Evolutionary conservation across 2,888 invertebrate species (phyloP), one percentile per base, ranked within the genome.

Genomic region (Cepaea hortensis): DNA sequence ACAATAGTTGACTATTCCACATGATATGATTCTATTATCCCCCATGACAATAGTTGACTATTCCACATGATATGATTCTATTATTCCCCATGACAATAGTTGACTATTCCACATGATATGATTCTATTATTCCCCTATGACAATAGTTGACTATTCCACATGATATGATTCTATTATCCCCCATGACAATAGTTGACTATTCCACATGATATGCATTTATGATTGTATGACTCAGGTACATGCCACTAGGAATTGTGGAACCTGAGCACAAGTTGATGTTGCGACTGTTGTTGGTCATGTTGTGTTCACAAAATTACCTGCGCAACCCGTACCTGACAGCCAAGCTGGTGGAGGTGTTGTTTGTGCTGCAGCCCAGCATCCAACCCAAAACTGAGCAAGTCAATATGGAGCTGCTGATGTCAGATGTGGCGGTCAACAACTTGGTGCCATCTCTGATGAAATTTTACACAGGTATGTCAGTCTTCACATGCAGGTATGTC

Each of bases 251-350:
- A 1, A 75, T 90, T 68, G 88, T 87, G 11, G 89, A 89, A 70
- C 82, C 87, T 0, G 89, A 88, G 79, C 88, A 85, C 83, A 86
- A 84, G 50, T 50, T 91, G 20, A 96, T 99, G 89, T 96, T 98
- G 89, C 97, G 97, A 62, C 97, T 98, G 97, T 95, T 99, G 62
- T 95, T 99, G 76, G 96, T 97, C 88, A 97, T 98, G 91, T 96
- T 98, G 87, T 98, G 98, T 95, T 98, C 98, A 95, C 97, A 97
- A 20, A 96, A 97, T 93, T 97, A 97, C 94, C 97, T 99, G 94
- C 97, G 97, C 94, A 99, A 99, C 95, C 99, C 99, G 0, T 99
- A 99, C 95, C 96, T 99, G 89, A 97, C 98, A 89, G 98, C 99
- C 90, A 99, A 99, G 95, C 96, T 99, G 91, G 97, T 99, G 83